phyloP scores from a whole-genome alignment of 2,113 vertebrate species.

The Oreocharis arfaki region DNA sequence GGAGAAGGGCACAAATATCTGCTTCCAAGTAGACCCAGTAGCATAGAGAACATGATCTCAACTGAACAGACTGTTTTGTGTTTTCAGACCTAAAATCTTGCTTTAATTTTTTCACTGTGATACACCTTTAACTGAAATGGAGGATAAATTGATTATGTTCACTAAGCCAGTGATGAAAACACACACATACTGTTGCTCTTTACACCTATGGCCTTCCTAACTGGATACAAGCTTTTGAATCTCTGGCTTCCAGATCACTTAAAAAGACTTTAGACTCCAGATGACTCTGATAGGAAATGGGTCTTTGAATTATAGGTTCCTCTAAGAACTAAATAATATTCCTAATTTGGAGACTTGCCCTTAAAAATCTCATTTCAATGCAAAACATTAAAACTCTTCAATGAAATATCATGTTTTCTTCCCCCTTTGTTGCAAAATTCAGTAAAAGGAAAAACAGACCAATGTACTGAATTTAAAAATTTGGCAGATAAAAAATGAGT shows the following conservation, averaged over 20 bases:
- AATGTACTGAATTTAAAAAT: background rate
- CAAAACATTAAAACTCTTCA: background rate
- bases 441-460: background rate
- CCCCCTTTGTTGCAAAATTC: background rate
- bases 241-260: background rate
- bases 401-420: background rate
- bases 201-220: background rate
- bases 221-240: background rate
- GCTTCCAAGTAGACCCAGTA: background rate
- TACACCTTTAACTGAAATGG: background rate
- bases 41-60: background rate
- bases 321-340: background rate
- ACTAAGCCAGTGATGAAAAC: background rate
- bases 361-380: background rate
- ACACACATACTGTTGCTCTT: background rate
- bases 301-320: background rate
- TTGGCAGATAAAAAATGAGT: background rate
- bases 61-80: background rate
- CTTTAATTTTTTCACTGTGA: background rate
- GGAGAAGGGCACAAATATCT: background rate
- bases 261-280: background rate
- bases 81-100: background rate
- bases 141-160: background rate
- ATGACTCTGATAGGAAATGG: background rate
- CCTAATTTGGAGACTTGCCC: background rate